These are phyloP conservation scores for Diplazon laetatorius DNA, from an alignment of 2,888 invertebrate genomes.

Conservation along the genomic window DNA sequence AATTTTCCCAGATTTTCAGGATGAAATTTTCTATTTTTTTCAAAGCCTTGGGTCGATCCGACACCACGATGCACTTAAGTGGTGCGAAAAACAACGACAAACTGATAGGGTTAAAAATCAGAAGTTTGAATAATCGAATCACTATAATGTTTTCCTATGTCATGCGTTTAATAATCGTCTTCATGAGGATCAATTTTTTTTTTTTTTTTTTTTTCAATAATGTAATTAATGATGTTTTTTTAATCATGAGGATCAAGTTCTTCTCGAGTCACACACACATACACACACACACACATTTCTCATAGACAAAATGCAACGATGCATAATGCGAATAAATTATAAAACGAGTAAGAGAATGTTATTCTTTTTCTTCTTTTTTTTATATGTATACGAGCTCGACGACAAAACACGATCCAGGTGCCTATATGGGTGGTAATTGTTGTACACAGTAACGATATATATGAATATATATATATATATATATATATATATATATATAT, in stretches of 20 bases:
- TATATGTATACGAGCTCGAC: constrained; percentile 21
- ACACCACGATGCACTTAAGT: too few species aligned
- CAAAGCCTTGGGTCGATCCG: too few species aligned
- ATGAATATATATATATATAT: too few species aligned
- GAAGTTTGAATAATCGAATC: neutral
- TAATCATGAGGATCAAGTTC: too few species aligned
- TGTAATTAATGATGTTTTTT: too few species aligned
- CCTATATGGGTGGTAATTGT: constrained; percentile 61
- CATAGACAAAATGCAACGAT: constrained; percentile 27
- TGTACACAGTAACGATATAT: constrained; percentile 51
- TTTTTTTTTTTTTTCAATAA: too few species aligned
- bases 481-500: constrained; percentile 59
- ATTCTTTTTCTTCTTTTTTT: neutral
- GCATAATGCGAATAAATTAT: constrained; percentile 11
- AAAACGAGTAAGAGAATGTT: constrained; percentile 38
- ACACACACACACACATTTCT: constrained; percentile 12
- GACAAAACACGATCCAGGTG: constrained; percentile 57
- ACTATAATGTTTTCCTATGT: constrained; percentile 5
- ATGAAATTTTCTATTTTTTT: too few species aligned
- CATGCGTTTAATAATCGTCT: neutral
- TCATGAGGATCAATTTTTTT: neutral
- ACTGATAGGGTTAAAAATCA: too few species aligned
- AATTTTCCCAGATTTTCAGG: too few species aligned
- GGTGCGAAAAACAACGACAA: too few species aligned
- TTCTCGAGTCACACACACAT: neutral